Evolutionary conservation across 2,113 vertebrate genomes (phyloP), one percentile per base, ranked within the genome.

Genomic region (Pedionomus torquatus): DNA sequence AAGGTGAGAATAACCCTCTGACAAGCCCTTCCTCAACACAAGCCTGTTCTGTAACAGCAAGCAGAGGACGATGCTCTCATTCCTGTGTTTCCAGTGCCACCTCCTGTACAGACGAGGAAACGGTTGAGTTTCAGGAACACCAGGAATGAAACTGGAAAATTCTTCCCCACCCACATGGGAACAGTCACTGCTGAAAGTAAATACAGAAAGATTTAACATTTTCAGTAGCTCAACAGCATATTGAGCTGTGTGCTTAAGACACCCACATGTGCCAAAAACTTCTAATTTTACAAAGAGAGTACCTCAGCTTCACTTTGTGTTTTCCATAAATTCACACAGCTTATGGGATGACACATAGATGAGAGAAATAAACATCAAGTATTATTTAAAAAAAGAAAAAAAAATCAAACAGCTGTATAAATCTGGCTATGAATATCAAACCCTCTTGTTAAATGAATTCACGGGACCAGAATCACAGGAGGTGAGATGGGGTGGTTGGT

Each of bases 21-120:
- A 1, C 21, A 12, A 28, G 68, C 9, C 0, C 16, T 3, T 9
- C 2, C 9, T 5, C 39, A 1, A n/a, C 2, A 0, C 48, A 0
- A 41, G 61, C 17, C 46, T 4, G 28, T 11, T 19, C 2, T 4
- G 13, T 1, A 12, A 18, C n/a, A 25, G 12, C 37, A 2, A 28
- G 39, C 26, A 0, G 25, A 6, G 4, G 6, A 4, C 24, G 4
- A 0, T 0, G 1, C 18, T 26, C 30, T 16, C 87, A 93, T 90
- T 93, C 57, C 79, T 93, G 86, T 14, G 12, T 74, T 83, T 49
- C 54, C 21, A 88, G 49, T 65, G 92, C 95, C 97, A 94, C 60
- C 97, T 96, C 19, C 86, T 88, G 97, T 37, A 8, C 82, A 41
- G 20, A 41, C 24, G 4, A 1, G 35, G 89, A 77, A 87, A 64